Base-by-base conservation (phyloP, 2,113 vertebrate species). In the Tragulus kanchil region DNA sequence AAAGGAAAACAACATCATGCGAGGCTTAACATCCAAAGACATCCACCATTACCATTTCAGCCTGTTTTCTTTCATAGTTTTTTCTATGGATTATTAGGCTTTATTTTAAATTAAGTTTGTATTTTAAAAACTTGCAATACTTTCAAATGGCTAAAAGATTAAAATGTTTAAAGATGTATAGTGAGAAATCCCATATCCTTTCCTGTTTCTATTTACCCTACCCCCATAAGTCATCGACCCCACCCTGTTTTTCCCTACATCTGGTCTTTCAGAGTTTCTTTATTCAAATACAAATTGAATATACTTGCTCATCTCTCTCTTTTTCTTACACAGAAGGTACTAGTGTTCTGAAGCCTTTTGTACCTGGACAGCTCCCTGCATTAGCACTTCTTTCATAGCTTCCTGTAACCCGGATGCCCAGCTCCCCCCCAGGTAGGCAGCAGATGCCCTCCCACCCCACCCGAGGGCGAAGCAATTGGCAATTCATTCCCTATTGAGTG, bases 91-190 rank as follows among this genome's bases (percentile, higher is more conserved):
- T 69, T 83, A 86, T 14, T 79, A 73, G 54, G 4, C 8, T 21
- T 62, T 90, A 89, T 62, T 71, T 90, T 73, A n/a, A 52, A 81
- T 52, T 75, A n/a, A n/a, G 85, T 82, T 82, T 92, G 31, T n/a
- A 17, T 95, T 90, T 36, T 19, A 91, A 73, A 89, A 89, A 62
- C 25, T 87, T 31, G 6, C 17, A 58, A 48, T 64, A 52, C 36
- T 81, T 90, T 90, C 9, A 69, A 67, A 50, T 78, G 31, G 19
- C 81, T 73, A 42, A 50, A 69, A 69, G 64, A 21, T 28, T 13
- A 45, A 77, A 85, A n/a, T 9, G 10, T 28, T 15, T 15, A 54
- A 5, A 85, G 28, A 31, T 59, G 5, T 2, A 0, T 36, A 11
- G 36, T 8, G 31, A 62, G 16, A 67, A 50, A 31, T 45, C 28